These are phyloP conservation scores for Aphelinus certus DNA, from an alignment of 1,140 invertebrate species.

Conservation along the genomic window DNA sequence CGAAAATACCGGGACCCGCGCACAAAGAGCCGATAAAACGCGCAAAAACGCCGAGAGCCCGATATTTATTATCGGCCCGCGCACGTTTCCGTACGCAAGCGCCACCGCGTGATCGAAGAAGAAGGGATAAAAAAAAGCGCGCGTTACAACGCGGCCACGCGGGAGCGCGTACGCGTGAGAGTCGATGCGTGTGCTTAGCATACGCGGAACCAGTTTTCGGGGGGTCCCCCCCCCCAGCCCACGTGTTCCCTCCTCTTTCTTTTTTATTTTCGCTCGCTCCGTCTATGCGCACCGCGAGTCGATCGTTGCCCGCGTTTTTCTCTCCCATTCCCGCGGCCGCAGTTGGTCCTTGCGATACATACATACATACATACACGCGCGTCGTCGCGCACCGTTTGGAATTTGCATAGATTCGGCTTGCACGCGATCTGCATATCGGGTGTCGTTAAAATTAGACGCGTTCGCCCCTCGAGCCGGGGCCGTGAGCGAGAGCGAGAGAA, in stretches of 20 bases:
- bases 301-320: constrained; percentile 1
- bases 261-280: constrained; percentile 10
- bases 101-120: no score
- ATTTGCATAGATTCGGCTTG: constrained; percentile 61
- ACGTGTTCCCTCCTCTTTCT: constrained; percentile 40
- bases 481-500: neutral
- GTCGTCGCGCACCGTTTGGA: constrained; percentile 40
- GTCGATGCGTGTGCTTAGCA: constrained; percentile 11
- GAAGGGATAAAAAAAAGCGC: neutral
- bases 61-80: constrained; percentile 60
- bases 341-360: constrained; percentile 38
- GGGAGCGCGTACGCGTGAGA: constrained; percentile 12
- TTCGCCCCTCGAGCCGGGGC: constrained; percentile 36
- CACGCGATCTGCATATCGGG: constrained; percentile 62
- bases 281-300: constrained; percentile 8
- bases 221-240: constrained; percentile 38
- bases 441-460: constrained; percentile 63
- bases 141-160: constrained; percentile 6
- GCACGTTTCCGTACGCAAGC: constrained; percentile 29
- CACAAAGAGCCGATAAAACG: constrained; percentile 52
- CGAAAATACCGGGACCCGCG: neutral
- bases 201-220: constrained; percentile 57
- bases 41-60: constrained; percentile 49
- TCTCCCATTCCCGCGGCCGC: constrained; percentile 35
- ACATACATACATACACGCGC: constrained; percentile 3